These are phyloP conservation scores for Colaptes auratus DNA, from an alignment of 2,113 vertebrate species.

Conservation along the genomic window DNA sequence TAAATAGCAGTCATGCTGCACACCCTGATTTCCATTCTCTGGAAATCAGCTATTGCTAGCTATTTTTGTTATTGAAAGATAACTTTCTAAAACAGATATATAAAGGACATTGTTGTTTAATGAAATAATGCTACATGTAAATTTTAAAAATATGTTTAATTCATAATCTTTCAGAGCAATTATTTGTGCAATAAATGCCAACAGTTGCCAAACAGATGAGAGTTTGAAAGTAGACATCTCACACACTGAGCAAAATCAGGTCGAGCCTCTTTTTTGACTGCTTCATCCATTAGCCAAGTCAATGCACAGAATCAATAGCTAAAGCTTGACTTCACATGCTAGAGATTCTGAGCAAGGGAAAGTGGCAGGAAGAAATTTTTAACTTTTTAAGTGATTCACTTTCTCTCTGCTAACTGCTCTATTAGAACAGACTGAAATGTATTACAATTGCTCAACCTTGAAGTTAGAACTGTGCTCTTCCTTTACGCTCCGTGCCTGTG, in stretches of 20 bases:
- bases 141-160: background rate
- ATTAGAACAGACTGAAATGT: conserved; percentile 59
- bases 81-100: background rate
- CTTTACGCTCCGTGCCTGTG: background rate
- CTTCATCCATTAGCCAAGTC: background rate
- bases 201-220: background rate
- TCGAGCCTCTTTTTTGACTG: background rate
- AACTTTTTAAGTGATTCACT: conserved; percentile 29
- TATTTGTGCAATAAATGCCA: background rate
- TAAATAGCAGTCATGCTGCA: background rate
- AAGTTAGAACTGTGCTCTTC: conserved; percentile 35
- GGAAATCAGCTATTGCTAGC: background rate
- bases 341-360: conserved; percentile 5
- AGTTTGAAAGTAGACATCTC: background rate
- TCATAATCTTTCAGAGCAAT: background rate
- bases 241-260: background rate
- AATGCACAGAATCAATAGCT: background rate
- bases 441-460: conserved; percentile 54
- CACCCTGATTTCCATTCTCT: background rate
- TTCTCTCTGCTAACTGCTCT: conserved; percentile 48
- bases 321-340: background rate
- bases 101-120: background rate
- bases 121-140: background rate
- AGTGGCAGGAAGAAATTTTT: conserved; percentile 19
- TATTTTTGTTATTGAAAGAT: background rate